These are phyloP conservation scores for Nemopilema nomurai DNA, from an alignment of 30 jellyfish, hydroid and myxozoan species.

Conservation along the genomic window DNA sequence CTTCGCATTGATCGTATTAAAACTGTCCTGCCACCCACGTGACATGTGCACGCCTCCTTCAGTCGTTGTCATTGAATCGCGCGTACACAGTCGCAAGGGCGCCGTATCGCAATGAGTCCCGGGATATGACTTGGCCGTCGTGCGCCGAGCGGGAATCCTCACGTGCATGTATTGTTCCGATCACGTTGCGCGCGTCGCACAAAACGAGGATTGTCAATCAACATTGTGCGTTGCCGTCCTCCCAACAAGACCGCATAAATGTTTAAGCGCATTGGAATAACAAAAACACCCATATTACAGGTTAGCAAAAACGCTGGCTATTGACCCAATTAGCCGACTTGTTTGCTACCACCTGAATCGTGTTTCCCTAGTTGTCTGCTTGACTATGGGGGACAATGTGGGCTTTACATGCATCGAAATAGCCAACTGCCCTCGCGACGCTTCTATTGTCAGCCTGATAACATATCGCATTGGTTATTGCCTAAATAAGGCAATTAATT, in stretches of 20 bases:
- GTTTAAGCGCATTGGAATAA: not conserved
- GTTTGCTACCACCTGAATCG: not conserved
- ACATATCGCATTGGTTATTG: not conserved
- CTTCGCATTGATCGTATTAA: not conserved
- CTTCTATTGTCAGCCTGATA: not conserved
- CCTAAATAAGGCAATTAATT: not conserved
- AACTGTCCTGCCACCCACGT: too few species aligned
- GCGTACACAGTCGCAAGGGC: not conserved
- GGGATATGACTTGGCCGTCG: not conserved
- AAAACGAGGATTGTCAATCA: not conserved
- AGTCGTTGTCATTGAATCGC: too few species aligned
- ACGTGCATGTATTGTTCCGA: not conserved
- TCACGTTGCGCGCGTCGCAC: not conserved
- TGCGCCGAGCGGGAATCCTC: not conserved
- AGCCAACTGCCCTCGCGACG: not conserved
- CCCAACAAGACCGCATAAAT: not conserved
- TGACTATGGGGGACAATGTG: not conserved
- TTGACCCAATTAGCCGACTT: not conserved
- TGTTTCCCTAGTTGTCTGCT: not conserved
- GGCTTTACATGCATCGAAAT: not conserved
- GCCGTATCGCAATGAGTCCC: not conserved
- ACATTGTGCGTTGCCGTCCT: not conserved
- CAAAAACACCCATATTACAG: not conserved
- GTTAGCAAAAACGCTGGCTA: not conserved
- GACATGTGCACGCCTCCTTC: too few species aligned